Base-by-base conservation (phyloP, 2,113 vertebrate genomes). In the Engraulis encrasicolus region DNA sequence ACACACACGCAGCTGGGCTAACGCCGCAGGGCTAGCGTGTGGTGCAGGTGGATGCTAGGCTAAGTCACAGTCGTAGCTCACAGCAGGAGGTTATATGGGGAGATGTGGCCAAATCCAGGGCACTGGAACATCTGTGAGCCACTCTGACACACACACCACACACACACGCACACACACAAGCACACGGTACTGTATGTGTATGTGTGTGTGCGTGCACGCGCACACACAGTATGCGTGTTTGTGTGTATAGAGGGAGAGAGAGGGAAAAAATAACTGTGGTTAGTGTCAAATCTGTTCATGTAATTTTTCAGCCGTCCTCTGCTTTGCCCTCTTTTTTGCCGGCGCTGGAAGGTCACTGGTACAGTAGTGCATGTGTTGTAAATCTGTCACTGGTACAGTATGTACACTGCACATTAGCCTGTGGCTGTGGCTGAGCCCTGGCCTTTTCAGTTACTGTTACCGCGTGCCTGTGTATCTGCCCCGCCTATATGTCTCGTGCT, bases 241-340 rank as follows among this genome's bases (percentile, higher is more conserved):
- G 52, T 74, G 50, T 23, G 18, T 49, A n/a, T n/a, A n/a, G n/a
- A n/a, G n/a, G n/a, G 45, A 78, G 40, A 85, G 48, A 11, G 52
- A 61, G 83, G 52, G 81, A 83, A 81, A n/a, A 78, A 79, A 84
- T 38, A 85, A 50, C 81, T 78, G 66, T 81, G 78, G 86, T 86
- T 81, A 78, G 81, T 89, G 91, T 93, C 87, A 92, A 52, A 3
- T 45, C 40, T 45, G n/a, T 45, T 45, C 40, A 45, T 45, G 3
- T 3, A 5, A 3, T 45, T 45, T 45, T 45, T 45, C 40, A 45
- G 9, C 3, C 40, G 9, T 45, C 40, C 40, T 45, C 40, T 9
- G 40, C 40, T 45, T 45, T 45, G 40, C 40, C 40, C 40, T 45
- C 40, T 45, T 3, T 45, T 45, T 5, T 45, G 3, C 9, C n/a